These are phyloP conservation scores for Heliconius congener DNA, from an alignment of 1,140 invertebrate genomes.

Conservation along the genomic window DNA sequence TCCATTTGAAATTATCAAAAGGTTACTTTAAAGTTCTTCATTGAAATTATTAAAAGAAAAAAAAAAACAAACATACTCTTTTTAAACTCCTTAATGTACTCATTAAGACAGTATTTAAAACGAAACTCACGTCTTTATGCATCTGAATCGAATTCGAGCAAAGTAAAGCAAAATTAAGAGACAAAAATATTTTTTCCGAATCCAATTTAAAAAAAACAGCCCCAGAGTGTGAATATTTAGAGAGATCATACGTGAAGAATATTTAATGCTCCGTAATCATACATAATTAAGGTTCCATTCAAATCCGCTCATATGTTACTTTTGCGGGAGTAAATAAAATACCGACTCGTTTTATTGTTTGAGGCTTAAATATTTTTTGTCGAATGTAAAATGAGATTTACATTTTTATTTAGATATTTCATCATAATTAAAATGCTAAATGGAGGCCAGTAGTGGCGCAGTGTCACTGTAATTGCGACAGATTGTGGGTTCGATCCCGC, in stretches of 20 bases:
- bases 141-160: neutral
- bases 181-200: neutral
- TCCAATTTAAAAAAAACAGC: neutral
- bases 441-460: too few species aligned
- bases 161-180: neutral
- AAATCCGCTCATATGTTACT: constrained; percentile 16
- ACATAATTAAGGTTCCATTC: constrained; percentile 27
- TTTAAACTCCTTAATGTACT: neutral
- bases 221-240: neutral
- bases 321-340: constrained; percentile 1
- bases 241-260: constrained; percentile 19
- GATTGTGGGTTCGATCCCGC: too few species aligned
- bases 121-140: neutral
- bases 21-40: neutral
- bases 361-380: neutral
- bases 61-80: neutral
- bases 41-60: neutral
- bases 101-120: neutral
- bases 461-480: too few species aligned
- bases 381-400: neutral
- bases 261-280: constrained; percentile 19
- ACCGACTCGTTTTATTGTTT: neutral
- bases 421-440: neutral
- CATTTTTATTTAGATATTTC: neutral
- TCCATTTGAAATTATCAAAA: neutral